Evolutionary conservation across 2,797 vertebrate genomes (phyloP), one percentile per base, ranked within the genome.

Genomic region (Taeniopygia guttata): DNA sequence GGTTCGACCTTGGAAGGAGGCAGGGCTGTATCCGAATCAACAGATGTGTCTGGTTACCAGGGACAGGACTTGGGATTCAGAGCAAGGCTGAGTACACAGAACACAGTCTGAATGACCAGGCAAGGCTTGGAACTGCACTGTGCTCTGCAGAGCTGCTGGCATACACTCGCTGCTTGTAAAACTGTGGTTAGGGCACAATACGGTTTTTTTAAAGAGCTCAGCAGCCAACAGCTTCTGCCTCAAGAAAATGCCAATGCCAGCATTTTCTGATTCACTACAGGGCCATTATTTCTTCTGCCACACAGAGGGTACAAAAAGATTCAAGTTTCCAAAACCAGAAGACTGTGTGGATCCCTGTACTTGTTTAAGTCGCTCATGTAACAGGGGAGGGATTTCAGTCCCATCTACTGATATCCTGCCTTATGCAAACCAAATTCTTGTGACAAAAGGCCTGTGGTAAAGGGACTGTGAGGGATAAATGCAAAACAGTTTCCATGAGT

Each of bases 361-460:
- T 66, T 3, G 9, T 60, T 55, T 32, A 49, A 85, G 20, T 42
- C 43, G 40, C 16, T 51, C 4, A n/a, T 13, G 10, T 2, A 51
- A 60, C 0, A 59, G 8, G 8, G 9, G 16, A 21, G 8, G 9
- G 16, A 21, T 74, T 87, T 85, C 11, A 0, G 63, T 52, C 22
- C 29, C 0, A 0, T 36, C 22, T 76, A 14, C 29, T 40, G 59
- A 83, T 26, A 45, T 1, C 1, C 8, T 58, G 55, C 12, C 52
- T 78, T 58, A 51, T 2, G 8, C 40, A 89, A 87, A 87, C 11
- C 79, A 90, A 90, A 74, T 13, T 36, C 16, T 22, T 62, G 13
- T n/a, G 29, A 67, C 46, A 64, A 87, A 86, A 83, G 19, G 11
- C 10, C 14, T 52, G 17, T 13, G 18, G 12, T 67, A n/a, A 74